Base-by-base conservation (phyloP, 2,888 invertebrate species). In the Poecilus cupreus region DNA sequence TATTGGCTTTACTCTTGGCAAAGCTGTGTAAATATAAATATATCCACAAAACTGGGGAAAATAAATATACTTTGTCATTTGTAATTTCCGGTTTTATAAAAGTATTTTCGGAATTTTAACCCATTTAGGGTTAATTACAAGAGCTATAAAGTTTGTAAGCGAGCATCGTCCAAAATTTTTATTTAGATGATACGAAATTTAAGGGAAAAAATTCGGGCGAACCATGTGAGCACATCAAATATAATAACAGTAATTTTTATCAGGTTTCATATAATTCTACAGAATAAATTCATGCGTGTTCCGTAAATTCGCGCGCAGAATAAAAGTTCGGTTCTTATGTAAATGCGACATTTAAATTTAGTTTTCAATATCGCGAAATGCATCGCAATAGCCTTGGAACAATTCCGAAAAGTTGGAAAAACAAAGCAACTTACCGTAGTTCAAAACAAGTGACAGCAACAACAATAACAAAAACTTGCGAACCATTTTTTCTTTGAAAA, bases 381-480 rank as follows among this genome's bases (percentile, higher is more conserved):
- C 26, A 26, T 60, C 60, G 60, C 60, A 60, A n/a, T 24, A 24
- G 2, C 64, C 32, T 13, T 20, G 37, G 13, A 68, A 68, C 32
- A 68, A 68, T 32, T 37, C 11, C n/a, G 26, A 60, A 57, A 60
- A 18, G 11, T 54, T 18, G 18, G 11, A 18, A 68, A 10, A 39
- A n/a, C 18, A 54, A 39, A 22, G 10, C 72, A 68, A 72, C 80
- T 80, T 72, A 80, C 80, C 80, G 37, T 37, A 54, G 57, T 72
- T 80, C 24, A 80, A 57, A 54, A 72, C 43, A 43, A 80, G 2
- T 54, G 72, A 80, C 72, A 80, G 54, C 16, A 80, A n/a, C 51
- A 80, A 26, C 24, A 80, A 46, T 39, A 80, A 51, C 20, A 80
- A 22, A 54, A 80, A 54, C 72, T 72, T 72, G 37, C 72, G 80